phyloP scores from a whole-genome alignment of 2,797 vertebrate genomes.

The Siniperca scherzeri region DNA sequence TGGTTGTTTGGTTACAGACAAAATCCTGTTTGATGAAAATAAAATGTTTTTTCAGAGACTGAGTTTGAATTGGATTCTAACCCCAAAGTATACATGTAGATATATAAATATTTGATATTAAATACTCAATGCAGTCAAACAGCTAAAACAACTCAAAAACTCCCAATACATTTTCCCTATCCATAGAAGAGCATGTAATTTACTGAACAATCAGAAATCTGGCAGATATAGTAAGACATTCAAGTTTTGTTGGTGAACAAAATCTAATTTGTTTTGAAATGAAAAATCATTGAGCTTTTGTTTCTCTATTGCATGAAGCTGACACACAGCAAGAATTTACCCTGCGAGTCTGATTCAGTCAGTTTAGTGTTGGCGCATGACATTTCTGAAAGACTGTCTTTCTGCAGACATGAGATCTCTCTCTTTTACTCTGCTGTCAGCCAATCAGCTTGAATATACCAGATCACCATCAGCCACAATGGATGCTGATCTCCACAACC shows the following conservation, averaged over 20 bases:
- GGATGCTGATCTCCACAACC: not conserved
- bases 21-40: conserved; percentile 61
- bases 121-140: not conserved
- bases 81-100: too few relatives aligned
- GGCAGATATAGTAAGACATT: not conserved
- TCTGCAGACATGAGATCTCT: conserved; percentile 5
- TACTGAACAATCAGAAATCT: not conserved
- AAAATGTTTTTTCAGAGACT: conserved; percentile 39
- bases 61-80: not conserved
- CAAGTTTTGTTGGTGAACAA: not conserved
- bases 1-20: conserved; percentile 47
- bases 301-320: not conserved
- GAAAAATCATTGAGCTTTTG: too few relatives aligned
- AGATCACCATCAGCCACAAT: not conserved
- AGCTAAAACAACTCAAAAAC: too few relatives aligned
- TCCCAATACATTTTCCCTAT: not conserved
- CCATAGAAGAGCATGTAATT: not conserved
- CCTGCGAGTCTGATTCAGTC: not conserved
- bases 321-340: not conserved
- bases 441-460: not conserved
- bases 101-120: not conserved
- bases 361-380: too few relatives aligned
- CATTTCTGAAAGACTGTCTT: not conserved
- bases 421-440: not conserved
- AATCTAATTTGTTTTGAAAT: not conserved